Conservation (phyloP, 2,888 invertebrate genomes). For the Dolichopus griseipennis region DNA sequence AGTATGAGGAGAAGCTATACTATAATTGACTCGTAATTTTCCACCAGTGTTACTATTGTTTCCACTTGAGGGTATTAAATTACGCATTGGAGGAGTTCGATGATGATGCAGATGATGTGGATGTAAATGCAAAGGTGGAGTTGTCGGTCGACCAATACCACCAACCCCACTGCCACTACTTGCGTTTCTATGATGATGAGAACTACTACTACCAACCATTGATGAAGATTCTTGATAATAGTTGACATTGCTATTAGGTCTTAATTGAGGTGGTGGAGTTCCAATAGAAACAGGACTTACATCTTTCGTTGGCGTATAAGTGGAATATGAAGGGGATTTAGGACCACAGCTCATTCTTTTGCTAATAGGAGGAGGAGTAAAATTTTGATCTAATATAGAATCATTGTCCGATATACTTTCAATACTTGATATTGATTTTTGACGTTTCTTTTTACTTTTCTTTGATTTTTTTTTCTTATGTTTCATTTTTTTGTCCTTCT, state of each 20-base stretch:
- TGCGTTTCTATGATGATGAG: conserved; percentile 15
- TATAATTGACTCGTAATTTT: conserved; percentile 22
- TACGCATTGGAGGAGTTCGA: conserved; percentile 28
- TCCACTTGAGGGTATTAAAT: conserved; percentile 14
- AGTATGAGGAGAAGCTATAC: conserved; percentile 39
- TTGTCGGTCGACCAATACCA: conserved; percentile 23
- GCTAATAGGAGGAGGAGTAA: conserved; percentile 34
- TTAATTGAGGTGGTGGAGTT: conserved; percentile 40
- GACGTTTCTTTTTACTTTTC: conserved; percentile 56
- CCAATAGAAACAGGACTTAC: conserved; percentile 38
- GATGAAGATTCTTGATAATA: conserved; percentile 29
- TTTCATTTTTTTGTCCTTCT: conserved; percentile 50
- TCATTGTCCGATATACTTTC: conserved; percentile 55
- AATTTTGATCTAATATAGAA: conserved; percentile 34
- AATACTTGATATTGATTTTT: conserved; percentile 59
- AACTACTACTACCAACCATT: neutral
- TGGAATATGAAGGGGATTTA: conserved; percentile 12
- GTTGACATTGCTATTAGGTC: conserved; percentile 34
- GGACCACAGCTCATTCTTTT: conserved; percentile 21
- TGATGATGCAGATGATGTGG: conserved; percentile 16
- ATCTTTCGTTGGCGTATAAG: conserved; percentile 32
- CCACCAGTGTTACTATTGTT: conserved; percentile 10
- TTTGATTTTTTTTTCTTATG: conserved; percentile 68
- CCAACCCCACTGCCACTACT: conserved; percentile 26
- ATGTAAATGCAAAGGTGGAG: conserved; percentile 7